Evolutionary conservation across 2,113 vertebrate species (phyloP).

Genomic region (Camelus dromedarius): DNA sequence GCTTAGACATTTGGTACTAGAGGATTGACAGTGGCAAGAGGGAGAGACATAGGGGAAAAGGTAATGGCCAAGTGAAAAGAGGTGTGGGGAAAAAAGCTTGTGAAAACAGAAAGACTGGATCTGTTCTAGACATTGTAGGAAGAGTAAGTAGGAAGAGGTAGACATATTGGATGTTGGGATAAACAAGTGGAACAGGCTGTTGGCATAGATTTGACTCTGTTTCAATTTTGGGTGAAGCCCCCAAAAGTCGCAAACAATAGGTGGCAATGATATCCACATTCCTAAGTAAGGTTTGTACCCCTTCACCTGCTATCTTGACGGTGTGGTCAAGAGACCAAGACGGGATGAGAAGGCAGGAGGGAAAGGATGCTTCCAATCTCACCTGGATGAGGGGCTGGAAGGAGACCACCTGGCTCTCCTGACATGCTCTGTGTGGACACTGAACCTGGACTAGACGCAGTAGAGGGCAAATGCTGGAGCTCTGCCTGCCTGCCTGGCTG

Average conservation of each 20-base stretch:
- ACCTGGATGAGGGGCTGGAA: not conserved
- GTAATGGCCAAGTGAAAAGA: not conserved
- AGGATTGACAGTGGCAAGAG: not conserved
- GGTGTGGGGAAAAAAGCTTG: not conserved
- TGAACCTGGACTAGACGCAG: not conserved
- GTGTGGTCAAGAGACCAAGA: not conserved
- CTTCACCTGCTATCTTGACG: not conserved
- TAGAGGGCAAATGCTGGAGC: not conserved
- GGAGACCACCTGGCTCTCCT: not conserved
- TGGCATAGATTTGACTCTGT: conserved; percentile 38
- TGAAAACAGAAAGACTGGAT: not conserved
- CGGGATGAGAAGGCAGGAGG: not conserved
- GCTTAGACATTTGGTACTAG: not conserved
- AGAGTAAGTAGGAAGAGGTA: conserved; percentile 14
- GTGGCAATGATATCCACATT: not conserved
- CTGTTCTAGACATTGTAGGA: not conserved
- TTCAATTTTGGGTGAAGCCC: conserved; percentile 12
- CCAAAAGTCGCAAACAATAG: not conserved
- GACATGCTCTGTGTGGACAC: not conserved
- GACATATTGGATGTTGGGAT: not conserved
- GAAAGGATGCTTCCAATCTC: not conserved
- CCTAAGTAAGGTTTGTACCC: not conserved
- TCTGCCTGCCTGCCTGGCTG: not conserved
- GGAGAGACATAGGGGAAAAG: not conserved
- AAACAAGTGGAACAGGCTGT: conserved; percentile 20